Conservation (phyloP, 1,140 invertebrate species). For the Bombus cullumanus region DNA sequence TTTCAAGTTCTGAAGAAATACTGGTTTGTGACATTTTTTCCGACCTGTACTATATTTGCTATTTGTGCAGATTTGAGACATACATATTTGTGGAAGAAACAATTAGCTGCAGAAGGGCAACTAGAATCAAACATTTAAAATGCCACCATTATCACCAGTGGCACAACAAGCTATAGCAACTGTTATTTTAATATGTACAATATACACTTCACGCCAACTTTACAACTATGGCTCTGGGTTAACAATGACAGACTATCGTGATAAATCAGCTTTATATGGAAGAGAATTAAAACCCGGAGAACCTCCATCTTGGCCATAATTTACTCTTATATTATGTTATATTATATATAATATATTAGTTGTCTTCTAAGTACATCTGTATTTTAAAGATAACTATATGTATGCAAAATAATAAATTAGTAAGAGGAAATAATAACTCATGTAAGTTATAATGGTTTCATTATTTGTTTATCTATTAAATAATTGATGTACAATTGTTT, state of each 20-base stretch:
- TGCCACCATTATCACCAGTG: constrained; percentile 20
- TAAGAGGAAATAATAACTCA: background rate
- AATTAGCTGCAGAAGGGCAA: constrained; percentile 51
- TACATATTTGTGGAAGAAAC: constrained; percentile 87
- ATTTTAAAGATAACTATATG: background rate
- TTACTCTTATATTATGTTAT: background rate
- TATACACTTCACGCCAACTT: constrained; percentile 80
- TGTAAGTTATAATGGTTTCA: background rate
- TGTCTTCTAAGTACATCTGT: too few species aligned
- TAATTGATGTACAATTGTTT: background rate
- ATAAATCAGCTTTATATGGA: constrained; percentile 90
- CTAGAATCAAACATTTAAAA: constrained; percentile 5
- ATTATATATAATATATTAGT: too few species aligned
- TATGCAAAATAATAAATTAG: background rate
- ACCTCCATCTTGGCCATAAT: constrained; percentile 86
- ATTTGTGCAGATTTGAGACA: constrained; percentile 88
- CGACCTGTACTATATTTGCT: constrained; percentile 82
- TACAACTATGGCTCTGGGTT: constrained; percentile 10
- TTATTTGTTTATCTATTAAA: background rate
- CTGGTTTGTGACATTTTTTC: constrained; percentile 71
- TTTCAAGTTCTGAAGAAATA: too few species aligned
- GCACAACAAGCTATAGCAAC: constrained; percentile 67
- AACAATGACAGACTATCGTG: constrained; percentile 86
- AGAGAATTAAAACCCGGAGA: constrained; percentile 86
- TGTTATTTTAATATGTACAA: constrained; percentile 82